Evolutionary conservation across 2,797 vertebrate genomes (phyloP), one percentile per base, ranked within the genome.

Genomic region (Chrysocyon brachyurus): DNA sequence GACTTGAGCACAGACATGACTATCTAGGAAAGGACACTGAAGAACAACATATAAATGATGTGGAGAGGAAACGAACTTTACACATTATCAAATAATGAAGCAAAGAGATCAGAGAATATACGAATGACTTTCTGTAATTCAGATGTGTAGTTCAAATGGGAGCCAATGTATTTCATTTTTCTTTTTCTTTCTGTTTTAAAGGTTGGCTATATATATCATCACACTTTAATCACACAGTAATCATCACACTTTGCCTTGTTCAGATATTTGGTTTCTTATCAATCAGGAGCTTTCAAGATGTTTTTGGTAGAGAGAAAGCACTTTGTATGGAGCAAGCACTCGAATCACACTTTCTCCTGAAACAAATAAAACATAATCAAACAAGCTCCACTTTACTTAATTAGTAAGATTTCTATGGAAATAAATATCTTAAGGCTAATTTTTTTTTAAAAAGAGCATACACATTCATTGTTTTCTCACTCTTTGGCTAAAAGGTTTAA

Each of bases 301-400:
- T 92, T 54, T 87, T 59, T 40, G 31, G 4, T 57, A 3, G 40
- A 33, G 5, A 63, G 9, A 96, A 89, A 64, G 16, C 4, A 24
- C 5, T 86, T 7, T 49, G 3, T 17, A 75, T 3, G 33, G 19
- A 68, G 54, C 56, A 22, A 68, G 54, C 56, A 22, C 3, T 78
- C 36, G n/a, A 64, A 63, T 36, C 15, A 59, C 0, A 15, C 0
- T 10, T 10, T 1, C 5, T 72, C 33, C 6, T 22, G 31, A 91
- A 75, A n/a, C 17, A 92, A 40, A 78, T 78, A 83, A 84, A 93
- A 52, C 2, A 56, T 93, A 78, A 79, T 87, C 36, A 79, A 75
- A 12, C 1, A 49, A 59, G 16, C 6, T 49, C 26, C 8, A 61
- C 31, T 72, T 70, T 33, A 66, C 15, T 59, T 56, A 66, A 66